phyloP scores from a whole-genome alignment of 2,797 vertebrate genomes.

The Malacoctenus gilli region DNA sequence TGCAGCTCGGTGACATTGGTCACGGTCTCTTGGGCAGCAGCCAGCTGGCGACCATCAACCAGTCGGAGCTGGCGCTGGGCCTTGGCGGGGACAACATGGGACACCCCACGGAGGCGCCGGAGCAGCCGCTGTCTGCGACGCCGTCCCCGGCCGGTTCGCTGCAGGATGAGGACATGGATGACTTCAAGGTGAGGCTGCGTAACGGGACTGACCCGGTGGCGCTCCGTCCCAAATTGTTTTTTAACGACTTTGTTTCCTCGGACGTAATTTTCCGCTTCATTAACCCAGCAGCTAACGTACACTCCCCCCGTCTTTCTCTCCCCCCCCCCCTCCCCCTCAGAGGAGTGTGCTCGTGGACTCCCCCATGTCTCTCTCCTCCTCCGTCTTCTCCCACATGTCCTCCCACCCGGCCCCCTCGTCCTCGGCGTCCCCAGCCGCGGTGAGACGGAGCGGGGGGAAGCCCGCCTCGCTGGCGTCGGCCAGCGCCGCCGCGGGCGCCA shows the following conservation, averaged over 20 bases:
- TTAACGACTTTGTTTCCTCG: neutral
- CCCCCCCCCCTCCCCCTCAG: constrained; percentile 40
- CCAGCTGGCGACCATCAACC: constrained; percentile 89
- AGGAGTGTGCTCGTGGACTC: constrained; percentile 82
- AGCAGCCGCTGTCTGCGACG: constrained; percentile 85
- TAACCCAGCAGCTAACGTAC: constrained; percentile 19
- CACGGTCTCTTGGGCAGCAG: constrained; percentile 85
- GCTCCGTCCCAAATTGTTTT: neutral
- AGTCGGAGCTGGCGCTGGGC: constrained; percentile 88
- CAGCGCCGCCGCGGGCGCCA: constrained; percentile 45
- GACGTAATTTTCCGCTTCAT: neutral
- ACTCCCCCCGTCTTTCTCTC: neutral
- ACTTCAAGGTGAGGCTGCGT: constrained; percentile 83
- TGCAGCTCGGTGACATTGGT: constrained; percentile 88
- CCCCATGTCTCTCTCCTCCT: constrained; percentile 75
- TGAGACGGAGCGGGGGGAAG: constrained; percentile 66
- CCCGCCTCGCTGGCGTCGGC: constrained; percentile 45
- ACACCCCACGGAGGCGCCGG: constrained; percentile 79
- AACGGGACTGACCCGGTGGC: too few relatives aligned
- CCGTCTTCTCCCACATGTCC: constrained; percentile 68
- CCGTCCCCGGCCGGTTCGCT: constrained; percentile 88
- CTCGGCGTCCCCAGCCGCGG: constrained; percentile 37
- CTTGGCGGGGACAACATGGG: constrained; percentile 82
- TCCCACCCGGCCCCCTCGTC: constrained; percentile 37
- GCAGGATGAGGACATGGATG: constrained; percentile 90